Conservation (phyloP, 2,888 invertebrate species). For the Unio delphinus region DNA sequence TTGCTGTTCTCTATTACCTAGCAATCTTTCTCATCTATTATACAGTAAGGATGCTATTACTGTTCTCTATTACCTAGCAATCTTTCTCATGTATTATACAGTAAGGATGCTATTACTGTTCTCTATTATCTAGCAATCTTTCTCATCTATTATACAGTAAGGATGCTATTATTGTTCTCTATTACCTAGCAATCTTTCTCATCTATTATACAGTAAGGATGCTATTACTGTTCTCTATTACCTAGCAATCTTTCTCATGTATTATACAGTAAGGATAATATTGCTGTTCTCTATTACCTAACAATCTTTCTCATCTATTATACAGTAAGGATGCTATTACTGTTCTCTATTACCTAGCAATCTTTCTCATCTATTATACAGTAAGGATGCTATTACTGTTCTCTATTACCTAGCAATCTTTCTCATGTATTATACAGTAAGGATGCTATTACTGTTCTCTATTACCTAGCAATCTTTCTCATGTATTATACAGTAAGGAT, state of each 20-base stretch:
- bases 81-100: constrained; percentile 78
- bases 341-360: too few relatives aligned
- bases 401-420: constrained; percentile 85
- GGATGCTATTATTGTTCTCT: background rate
- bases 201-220: constrained; percentile 73
- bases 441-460: background rate
- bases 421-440: constrained; percentile 76
- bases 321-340: too few relatives aligned
- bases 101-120: too few relatives aligned
- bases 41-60: background rate
- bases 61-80: constrained; percentile 79
- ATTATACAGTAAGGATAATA: too few relatives aligned
- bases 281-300: constrained; percentile 75
- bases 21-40: constrained; percentile 81
- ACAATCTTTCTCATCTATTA: constrained; percentile 82
- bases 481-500: too few relatives aligned
- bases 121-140: too few relatives aligned
- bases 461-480: constrained; percentile 88
- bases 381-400: background rate
- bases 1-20: constrained; percentile 75
- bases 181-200: constrained; percentile 88
- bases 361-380: too few relatives aligned
- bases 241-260: constrained; percentile 86
- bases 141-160: too few relatives aligned
- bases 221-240: constrained; percentile 63